These are phyloP conservation scores for Rhogogaster chlorosoma DNA, from an alignment of 2,888 invertebrate genomes.

Conservation along the genomic window DNA sequence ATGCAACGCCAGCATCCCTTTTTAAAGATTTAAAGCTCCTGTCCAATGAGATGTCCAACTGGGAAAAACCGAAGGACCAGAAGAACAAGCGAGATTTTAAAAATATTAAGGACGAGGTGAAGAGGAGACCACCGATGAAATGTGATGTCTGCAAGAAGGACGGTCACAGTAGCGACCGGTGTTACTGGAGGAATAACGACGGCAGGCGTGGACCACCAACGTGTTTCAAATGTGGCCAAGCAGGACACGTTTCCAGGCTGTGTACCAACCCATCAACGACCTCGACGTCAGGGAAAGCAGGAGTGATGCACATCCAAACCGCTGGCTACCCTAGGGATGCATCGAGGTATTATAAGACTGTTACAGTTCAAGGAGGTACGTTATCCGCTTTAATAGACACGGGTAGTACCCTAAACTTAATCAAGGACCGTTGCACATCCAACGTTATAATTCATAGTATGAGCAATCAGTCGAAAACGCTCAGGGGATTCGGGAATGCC, in stretches of 20 bases:
- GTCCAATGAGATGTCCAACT: not conserved
- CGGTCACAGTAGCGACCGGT: not conserved
- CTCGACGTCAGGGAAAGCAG: no score
- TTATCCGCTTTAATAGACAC: constrained; percentile 16
- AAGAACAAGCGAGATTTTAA: not conserved
- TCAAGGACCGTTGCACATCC: not conserved
- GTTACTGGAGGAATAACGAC: not conserved
- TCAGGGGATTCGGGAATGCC: no score
- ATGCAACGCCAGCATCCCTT: no score
- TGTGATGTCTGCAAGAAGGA: not conserved
- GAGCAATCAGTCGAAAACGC: no score
- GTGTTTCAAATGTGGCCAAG: no score
- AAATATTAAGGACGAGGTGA: not conserved
- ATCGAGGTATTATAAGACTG: no score
- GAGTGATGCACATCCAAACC: no score
- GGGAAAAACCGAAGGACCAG: constrained; percentile 1
- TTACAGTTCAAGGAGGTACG: not conserved
- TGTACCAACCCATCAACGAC: no score
- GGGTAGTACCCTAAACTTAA: constrained; percentile 14
- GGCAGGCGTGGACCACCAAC: not conserved
- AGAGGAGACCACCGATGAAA: not conserved
- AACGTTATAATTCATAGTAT: not conserved
- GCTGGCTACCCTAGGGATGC: no score
- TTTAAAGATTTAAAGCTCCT: constrained; percentile 14
- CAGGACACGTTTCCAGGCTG: no score